Percentiles rank a stretch among this genome's conserved stretches.
Conservation (phyloP, 2,888 invertebrate species). For the Dusona sp. region DNA sequence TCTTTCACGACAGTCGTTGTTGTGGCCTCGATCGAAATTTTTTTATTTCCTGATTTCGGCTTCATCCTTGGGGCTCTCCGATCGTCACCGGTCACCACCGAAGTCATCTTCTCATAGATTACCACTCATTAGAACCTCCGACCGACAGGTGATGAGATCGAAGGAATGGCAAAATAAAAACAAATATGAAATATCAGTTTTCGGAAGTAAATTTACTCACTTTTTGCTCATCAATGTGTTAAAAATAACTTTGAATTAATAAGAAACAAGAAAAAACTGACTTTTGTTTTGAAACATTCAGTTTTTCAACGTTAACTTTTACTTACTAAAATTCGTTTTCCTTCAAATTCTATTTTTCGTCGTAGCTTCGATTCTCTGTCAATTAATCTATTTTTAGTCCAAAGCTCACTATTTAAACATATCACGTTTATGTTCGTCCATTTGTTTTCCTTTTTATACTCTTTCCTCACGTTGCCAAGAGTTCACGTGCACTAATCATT, state of each 20-base stretch:
- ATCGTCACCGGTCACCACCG: constrained; percentile 73
- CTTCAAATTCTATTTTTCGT: neutral
- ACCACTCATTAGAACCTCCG: constrained; percentile 19
- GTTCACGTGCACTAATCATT: constrained; percentile 1
- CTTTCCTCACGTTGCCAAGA: neutral
- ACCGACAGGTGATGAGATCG: neutral
- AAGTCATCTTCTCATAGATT: constrained; percentile 74
- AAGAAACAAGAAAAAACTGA: neutral
- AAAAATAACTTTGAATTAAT: neutral
- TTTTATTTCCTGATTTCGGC: constrained; percentile 68
- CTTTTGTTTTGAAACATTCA: neutral
- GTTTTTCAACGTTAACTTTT: neutral
- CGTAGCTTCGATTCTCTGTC: neutral
- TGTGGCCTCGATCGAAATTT: constrained; percentile 62
- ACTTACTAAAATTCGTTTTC: neutral
- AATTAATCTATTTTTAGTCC: neutral
- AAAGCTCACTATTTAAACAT: neutral
- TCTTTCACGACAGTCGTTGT: constrained; percentile 65
- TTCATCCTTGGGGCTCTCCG: constrained; percentile 71
- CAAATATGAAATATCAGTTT: constrained; percentile 27
- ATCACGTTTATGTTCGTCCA: neutral
- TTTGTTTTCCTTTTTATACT: neutral
- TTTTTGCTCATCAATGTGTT: constrained; percentile 1
- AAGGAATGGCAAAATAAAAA: constrained; percentile 3
- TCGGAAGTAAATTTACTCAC: neutral